These are phyloP conservation scores for Oligia fasciuncula DNA, from an alignment of 2,888 invertebrate genomes.

Conservation along the genomic window DNA sequence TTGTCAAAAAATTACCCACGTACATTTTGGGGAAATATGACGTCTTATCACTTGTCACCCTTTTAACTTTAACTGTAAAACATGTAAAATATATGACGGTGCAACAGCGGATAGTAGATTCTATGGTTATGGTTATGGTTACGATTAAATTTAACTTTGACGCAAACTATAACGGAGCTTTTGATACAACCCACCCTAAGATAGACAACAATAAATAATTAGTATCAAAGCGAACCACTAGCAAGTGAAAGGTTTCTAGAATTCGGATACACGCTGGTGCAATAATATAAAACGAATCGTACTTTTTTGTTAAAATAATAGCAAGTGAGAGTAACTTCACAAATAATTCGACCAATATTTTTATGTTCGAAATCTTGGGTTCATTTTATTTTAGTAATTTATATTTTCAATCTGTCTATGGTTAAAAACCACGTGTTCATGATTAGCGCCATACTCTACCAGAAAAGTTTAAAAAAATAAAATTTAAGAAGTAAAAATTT, in stretches of 20 bases:
- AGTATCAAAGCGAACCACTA: constrained; percentile 4
- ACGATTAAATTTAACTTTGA: too few species aligned
- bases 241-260: constrained; percentile 33
- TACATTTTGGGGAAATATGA: too few species aligned
- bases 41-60: too few species aligned
- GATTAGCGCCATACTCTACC: constrained; percentile 57
- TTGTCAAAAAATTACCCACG: too few species aligned
- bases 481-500: constrained; percentile 75
- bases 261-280: constrained; percentile 32
- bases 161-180: too few species aligned
- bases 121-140: too few species aligned
- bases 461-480: constrained; percentile 71
- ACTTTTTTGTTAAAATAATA: not conserved
- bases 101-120: too few species aligned
- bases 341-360: not conserved
- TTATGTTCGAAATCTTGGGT: not conserved
- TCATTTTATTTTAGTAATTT: not conserved
- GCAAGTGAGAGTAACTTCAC: not conserved
- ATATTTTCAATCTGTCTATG: constrained; percentile 71
- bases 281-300: not conserved
- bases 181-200: too few species aligned
- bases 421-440: constrained; percentile 78
- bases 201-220: not conserved
- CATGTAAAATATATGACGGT: too few species aligned
- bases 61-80: too few species aligned